phyloP scores from a whole-genome alignment of 2,888 invertebrate genomes.

The Oxystoma pomonae region DNA sequence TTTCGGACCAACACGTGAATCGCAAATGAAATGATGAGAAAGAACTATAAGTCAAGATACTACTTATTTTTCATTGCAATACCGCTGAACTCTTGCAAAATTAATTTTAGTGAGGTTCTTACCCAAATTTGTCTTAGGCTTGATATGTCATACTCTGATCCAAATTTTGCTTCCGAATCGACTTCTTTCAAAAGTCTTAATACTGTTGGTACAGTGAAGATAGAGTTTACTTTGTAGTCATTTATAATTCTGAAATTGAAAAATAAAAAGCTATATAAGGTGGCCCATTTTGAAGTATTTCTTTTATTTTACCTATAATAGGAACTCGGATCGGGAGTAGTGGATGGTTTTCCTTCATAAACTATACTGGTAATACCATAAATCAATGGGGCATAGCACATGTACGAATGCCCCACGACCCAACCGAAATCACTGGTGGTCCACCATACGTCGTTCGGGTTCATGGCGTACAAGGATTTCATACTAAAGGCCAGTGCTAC shows the following conservation, averaged over 20 bases:
- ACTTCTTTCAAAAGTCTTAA: conserved; percentile 79
- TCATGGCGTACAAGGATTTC: conserved; percentile 75
- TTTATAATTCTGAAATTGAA: conserved; percentile 66
- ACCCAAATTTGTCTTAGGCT: conserved; percentile 68
- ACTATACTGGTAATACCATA: conserved; percentile 77
- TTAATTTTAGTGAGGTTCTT: too few relatives aligned
- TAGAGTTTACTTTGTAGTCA: conserved; percentile 77
- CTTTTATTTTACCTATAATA: conserved; percentile 72
- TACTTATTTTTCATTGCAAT: too few relatives aligned
- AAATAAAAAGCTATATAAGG: background rate
- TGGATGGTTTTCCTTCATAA: conserved; percentile 92
- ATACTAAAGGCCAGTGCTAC: conserved; percentile 83
- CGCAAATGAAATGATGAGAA: too few relatives aligned
- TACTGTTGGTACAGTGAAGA: conserved; percentile 90
- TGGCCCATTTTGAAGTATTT: too few relatives aligned
- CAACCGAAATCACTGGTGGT: conserved; percentile 85
- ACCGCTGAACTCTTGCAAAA: too few relatives aligned
- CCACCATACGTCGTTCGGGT: conserved; percentile 83
- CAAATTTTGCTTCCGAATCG: conserved; percentile 68
- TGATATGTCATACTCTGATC: conserved; percentile 64
- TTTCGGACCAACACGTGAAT: too few relatives aligned
- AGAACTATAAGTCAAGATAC: too few relatives aligned
- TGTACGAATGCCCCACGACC: conserved; percentile 95
- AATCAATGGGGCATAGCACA: conserved; percentile 85
- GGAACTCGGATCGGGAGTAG: conserved; percentile 89